Base-by-base conservation (phyloP, 2,113 vertebrate genomes). In the Podocnemis expansa region DNA sequence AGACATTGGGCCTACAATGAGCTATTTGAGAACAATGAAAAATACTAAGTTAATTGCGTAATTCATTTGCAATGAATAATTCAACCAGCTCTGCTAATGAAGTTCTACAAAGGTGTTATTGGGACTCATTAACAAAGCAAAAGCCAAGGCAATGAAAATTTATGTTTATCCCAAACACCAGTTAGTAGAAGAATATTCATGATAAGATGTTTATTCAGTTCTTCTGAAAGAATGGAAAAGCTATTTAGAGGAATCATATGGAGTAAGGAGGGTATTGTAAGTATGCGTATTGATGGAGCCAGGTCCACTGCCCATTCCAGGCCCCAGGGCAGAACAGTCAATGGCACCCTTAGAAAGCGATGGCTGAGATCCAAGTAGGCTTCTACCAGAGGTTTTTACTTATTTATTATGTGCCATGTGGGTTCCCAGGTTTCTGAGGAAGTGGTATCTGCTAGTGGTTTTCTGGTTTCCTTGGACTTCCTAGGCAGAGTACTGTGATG, bases 1-100 rank as follows among this genome's bases (percentile, higher is more conserved):
- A 80, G 4, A 45, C n/a, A 1, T n/a, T 55, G 41, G 3, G 86
- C 85, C 81, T 52, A 4, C 38, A 60, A 54, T 60, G 29, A 89
- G 84, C 6, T 51, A 73, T 10, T 14, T 90, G 49, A 90, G 51
- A 49, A 60, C 11, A 45, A 41, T 27, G 43, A 27, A 76, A 75
- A 85, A 86, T 1, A 2, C 43, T 85, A 60, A 80, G 27, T 63
- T 88, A 73, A 56, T 78, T 70, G 73, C 49, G 49, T 63, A 75
- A 91, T 82, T 85, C 14, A 80, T 87, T 95, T 88, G 7, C n/a
- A 93, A 38, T 45, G 27, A 91, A 58, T 80, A 83, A 84, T 85
- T 38, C 63, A 45, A 45, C 31, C 84, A 12, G 13, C 29, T 88
- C 43, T 86, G 79, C 2, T 13, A 52, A 70, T 5, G 63, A 24